Conservation (phyloP, 2,888 invertebrate species). For the Drosophila tripunctata region DNA sequence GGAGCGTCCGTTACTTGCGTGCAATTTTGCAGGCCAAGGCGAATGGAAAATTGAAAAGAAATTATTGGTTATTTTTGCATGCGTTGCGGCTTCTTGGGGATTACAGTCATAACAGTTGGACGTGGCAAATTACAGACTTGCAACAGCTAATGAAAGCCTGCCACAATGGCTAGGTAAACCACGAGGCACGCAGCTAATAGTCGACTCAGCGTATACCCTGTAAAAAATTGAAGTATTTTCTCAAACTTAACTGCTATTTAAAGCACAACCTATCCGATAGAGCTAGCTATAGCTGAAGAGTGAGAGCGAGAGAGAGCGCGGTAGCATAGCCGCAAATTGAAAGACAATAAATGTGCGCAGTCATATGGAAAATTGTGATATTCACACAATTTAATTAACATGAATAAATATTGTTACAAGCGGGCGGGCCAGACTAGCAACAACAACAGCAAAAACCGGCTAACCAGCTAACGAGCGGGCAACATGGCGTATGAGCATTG, state of each 20-base stretch:
- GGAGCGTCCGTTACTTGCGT: slow-evolving; percentile 50
- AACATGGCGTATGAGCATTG: slow-evolving; percentile 73
- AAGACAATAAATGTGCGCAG: slow-evolving; percentile 82
- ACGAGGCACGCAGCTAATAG: neutral
- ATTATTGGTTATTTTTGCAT: slow-evolving; percentile 76
- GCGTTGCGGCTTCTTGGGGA: slow-evolving; percentile 62
- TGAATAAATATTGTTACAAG: slow-evolving; percentile 83
- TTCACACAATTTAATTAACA: slow-evolving; percentile 84
- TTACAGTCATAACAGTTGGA: slow-evolving; percentile 53
- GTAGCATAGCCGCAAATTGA: slow-evolving; percentile 77
- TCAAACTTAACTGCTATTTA: neutral
- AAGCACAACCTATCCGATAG: neutral
- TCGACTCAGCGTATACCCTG: slow-evolving; percentile 6
- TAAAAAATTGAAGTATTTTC: neutral
- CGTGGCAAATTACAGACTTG: slow-evolving; percentile 53
- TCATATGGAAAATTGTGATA: slow-evolving; percentile 83
- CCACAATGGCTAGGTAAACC: slow-evolving; percentile 36
- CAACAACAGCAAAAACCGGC: slow-evolving; percentile 27
- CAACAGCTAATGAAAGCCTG: slow-evolving; percentile 44
- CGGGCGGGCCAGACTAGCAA: slow-evolving; percentile 49
- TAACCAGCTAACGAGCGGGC: slow-evolving; percentile 73
- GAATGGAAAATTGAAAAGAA: slow-evolving; percentile 69
- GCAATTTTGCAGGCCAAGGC: slow-evolving; percentile 66
- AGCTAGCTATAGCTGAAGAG: neutral
- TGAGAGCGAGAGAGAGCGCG: neutral